These are phyloP conservation scores for Margaritifera margaritifera DNA, from an alignment of 2,888 invertebrate species.

Conservation along the genomic window DNA sequence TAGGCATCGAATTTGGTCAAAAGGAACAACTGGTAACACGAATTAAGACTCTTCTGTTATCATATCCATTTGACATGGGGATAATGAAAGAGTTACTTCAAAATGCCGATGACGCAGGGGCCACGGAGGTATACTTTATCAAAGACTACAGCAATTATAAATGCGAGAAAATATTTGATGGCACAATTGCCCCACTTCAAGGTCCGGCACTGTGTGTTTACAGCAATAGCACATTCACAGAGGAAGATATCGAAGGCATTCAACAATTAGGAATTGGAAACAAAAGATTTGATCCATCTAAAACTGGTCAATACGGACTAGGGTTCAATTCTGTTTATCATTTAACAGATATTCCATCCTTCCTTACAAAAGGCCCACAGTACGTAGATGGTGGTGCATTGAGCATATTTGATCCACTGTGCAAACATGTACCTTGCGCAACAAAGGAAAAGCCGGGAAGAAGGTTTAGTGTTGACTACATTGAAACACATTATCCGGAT, in stretches of 20 bases:
- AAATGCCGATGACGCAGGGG: slow-evolving; percentile 61
- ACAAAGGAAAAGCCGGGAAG: slow-evolving; percentile 17
- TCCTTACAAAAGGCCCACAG: slow-evolving; percentile 31
- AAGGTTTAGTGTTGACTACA: slow-evolving; percentile 1
- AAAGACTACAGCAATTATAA: slow-evolving; percentile 45
- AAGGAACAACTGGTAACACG: slow-evolving; percentile 55
- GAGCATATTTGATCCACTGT: slow-evolving; percentile 63
- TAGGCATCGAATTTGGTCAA: slow-evolving; percentile 58
- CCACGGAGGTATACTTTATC: slow-evolving; percentile 59
- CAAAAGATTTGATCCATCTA: slow-evolving; percentile 41
- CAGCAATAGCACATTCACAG: slow-evolving; percentile 40
- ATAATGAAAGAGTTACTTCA: slow-evolving; percentile 64
- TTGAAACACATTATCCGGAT: slow-evolving; percentile 13
- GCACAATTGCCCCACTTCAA: slow-evolving; percentile 49
- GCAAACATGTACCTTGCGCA: slow-evolving; percentile 46
- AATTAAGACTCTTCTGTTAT: slow-evolving; percentile 51
- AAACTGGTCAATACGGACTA: slow-evolving; percentile 52
- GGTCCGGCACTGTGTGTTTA: slow-evolving; percentile 53
- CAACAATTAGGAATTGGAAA: slow-evolving; percentile 46
- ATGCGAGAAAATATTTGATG: slow-evolving; percentile 17
- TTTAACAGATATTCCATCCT: slow-evolving; percentile 50
- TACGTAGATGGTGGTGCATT: slow-evolving; percentile 40
- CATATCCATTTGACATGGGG: slow-evolving; percentile 58
- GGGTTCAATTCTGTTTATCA: slow-evolving; percentile 55
- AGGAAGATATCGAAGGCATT: slow-evolving; percentile 42